A percentile compares a stretch with the other conserved stretches of the same genome.
phyloP scores from a whole-genome alignment of 2,888 invertebrate genomes.

The Helleia helle region DNA sequence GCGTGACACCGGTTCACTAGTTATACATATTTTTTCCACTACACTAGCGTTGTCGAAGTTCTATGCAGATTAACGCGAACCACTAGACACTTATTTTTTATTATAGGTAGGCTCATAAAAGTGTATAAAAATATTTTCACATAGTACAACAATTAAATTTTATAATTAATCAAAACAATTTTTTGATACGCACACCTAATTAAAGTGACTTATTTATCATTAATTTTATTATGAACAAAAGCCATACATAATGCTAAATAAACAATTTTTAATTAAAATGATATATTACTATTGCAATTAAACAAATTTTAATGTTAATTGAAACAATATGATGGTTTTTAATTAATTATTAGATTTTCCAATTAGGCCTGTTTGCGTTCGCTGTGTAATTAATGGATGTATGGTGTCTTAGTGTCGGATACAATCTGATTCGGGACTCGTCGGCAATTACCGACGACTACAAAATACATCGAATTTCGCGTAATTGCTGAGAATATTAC shows the following conservation, averaged over 20 bases:
- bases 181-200: constrained; percentile 1
- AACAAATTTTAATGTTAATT: constrained; percentile 8
- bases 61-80: too few relatives aligned
- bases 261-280: constrained; percentile 13
- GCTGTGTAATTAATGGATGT: constrained; percentile 60
- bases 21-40: neutral
- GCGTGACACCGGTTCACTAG: neutral
- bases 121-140: too few relatives aligned
- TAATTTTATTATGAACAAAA: neutral
- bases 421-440: constrained; percentile 63
- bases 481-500: constrained; percentile 73
- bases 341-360: constrained; percentile 66
- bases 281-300: constrained; percentile 8
- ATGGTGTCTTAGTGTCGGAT: constrained; percentile 61
- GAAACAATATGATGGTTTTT: constrained; percentile 27
- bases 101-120: too few relatives aligned
- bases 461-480: constrained; percentile 69
- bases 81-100: too few relatives aligned
- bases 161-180: constrained; percentile 5
- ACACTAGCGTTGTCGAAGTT: too few relatives aligned
- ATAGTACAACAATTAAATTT: too few relatives aligned
- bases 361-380: constrained; percentile 50
- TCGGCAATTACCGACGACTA: constrained; percentile 63
- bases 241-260: neutral
- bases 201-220: constrained; percentile 4